Evolutionary conservation across 2,797 vertebrate species (phyloP).

Genomic region (Bradypus variegatus): DNA sequence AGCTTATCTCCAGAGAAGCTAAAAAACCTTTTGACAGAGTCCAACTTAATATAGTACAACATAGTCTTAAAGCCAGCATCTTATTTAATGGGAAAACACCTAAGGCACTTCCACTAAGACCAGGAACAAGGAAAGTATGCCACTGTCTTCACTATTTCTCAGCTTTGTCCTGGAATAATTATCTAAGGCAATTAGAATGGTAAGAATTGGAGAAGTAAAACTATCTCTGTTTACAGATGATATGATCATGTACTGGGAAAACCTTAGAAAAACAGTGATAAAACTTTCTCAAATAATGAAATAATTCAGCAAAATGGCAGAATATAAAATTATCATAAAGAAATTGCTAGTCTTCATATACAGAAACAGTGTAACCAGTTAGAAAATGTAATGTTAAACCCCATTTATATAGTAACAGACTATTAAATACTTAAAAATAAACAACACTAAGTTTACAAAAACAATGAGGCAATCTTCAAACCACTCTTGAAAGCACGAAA

Average conservation of each 20-base stretch:
- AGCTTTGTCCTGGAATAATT: not conserved
- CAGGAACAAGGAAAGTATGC: not conserved
- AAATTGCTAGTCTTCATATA: not conserved
- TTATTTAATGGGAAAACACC: not conserved
- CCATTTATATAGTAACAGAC: slow-evolving; percentile 3
- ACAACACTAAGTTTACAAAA: not conserved
- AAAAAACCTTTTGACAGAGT: not conserved
- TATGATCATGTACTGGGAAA: not conserved
- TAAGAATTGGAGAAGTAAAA: not conserved
- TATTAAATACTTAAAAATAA: slow-evolving; percentile 11
- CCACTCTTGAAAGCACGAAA: not conserved
- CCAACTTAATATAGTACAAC: not conserved
- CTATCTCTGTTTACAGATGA: not conserved
- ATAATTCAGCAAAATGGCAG: not conserved
- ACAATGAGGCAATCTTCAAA: not conserved
- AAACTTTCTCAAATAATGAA: not conserved
- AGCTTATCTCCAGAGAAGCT: not conserved
- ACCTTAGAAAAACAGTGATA: not conserved
- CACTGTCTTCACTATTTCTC: not conserved
- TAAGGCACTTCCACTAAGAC: not conserved
- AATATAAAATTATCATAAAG: slow-evolving; percentile 11
- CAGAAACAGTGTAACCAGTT: not conserved
- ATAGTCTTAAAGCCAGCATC: not conserved
- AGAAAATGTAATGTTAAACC: not conserved
- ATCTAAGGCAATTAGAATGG: not conserved